phyloP scores from a whole-genome alignment of 2,888 invertebrate genomes.

The Harpalus rufipes region DNA sequence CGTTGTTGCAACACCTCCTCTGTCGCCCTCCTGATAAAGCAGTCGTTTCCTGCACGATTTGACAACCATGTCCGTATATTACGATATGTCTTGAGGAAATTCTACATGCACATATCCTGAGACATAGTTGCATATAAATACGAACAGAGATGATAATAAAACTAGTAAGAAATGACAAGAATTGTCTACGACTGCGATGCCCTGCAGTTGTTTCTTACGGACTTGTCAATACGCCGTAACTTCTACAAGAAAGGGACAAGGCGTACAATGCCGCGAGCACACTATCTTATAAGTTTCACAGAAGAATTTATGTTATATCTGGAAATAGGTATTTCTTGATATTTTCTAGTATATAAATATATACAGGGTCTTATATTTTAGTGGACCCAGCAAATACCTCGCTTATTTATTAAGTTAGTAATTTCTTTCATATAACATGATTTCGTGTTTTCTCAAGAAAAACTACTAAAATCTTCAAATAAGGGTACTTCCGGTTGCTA shows the following conservation, averaged over 20 bases:
- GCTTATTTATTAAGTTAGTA: too few species aligned
- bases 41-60: conserved; percentile 25
- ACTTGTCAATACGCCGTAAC: conserved; percentile 21
- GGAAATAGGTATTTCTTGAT: too few species aligned
- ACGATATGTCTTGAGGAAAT: conserved; percentile 5
- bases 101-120: not conserved
- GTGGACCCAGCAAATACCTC: too few species aligned
- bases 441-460: too few species aligned
- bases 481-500: too few species aligned
- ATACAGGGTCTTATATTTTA: too few species aligned
- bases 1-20: not conserved
- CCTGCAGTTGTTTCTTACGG: conserved; percentile 28
- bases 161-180: conserved; percentile 32
- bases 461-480: too few species aligned
- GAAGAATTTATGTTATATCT: too few species aligned
- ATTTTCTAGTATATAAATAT: too few species aligned
- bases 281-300: not conserved
- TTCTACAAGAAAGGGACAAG: not conserved
- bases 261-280: not conserved
- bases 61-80: conserved; percentile 19
- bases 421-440: too few species aligned
- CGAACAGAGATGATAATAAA: conserved; percentile 33
- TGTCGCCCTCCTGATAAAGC: conserved; percentile 6
- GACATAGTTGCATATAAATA: conserved; percentile 27
- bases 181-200: conserved; percentile 26